Evolutionary conservation across 2,797 vertebrate species (phyloP).

Genomic region (Lepidocolaptes lacrymiger): DNA sequence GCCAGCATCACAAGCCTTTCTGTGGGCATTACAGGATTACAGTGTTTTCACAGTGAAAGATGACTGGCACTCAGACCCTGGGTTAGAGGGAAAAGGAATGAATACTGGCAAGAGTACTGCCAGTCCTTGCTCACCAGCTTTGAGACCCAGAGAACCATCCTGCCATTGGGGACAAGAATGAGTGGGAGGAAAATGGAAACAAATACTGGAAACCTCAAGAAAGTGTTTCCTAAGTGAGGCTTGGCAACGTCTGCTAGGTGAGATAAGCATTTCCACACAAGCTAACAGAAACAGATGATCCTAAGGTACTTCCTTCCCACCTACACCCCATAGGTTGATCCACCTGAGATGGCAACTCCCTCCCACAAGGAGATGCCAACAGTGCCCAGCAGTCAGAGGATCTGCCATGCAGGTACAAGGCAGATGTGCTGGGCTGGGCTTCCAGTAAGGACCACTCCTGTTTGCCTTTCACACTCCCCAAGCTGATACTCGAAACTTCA

Average conservation of each 20-base stretch:
- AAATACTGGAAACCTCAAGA: background rate
- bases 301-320: background rate
- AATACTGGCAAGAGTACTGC: background rate
- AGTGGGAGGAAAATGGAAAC: background rate
- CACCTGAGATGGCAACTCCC: background rate
- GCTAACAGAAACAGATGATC: background rate
- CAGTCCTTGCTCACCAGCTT: background rate
- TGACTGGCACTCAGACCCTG: background rate
- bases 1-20: background rate
- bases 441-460: background rate
- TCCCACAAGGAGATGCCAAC: background rate
- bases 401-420: background rate
- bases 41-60: background rate
- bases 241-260: background rate
- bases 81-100: background rate
- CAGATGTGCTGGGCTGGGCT: background rate
- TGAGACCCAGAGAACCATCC: background rate
- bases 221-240: background rate
- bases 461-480: background rate
- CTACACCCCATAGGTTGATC: background rate
- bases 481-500: background rate
- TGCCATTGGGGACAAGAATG: accelerated
- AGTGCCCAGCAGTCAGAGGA: background rate
- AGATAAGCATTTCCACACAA: background rate
- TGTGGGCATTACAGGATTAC: background rate